Evolutionary conservation across 2,797 vertebrate species (phyloP).

Genomic region (Loriculus beryllinus): DNA sequence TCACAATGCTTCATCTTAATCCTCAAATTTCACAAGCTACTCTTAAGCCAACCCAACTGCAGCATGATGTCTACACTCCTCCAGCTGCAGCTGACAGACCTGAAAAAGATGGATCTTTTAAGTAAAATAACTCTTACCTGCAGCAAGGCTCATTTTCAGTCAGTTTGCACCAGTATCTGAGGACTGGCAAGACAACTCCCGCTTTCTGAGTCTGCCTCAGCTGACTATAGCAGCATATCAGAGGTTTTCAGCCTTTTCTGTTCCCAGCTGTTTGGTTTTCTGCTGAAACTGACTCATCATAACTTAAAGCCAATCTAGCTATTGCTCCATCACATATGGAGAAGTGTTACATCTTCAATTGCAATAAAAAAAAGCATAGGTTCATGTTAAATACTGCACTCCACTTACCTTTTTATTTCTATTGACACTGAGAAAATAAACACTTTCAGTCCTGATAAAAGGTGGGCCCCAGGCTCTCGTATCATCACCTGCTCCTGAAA

Average conservation of each 20-base stretch:
- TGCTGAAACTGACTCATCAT: not conserved
- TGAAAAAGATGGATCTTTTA: not conserved
- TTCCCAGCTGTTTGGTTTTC: not conserved
- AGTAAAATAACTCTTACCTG: not conserved
- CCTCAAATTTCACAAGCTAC: not conserved
- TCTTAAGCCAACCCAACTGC: not conserved
- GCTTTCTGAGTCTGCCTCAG: not conserved
- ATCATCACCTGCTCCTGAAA: slow-evolving; percentile 88
- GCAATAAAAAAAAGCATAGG: not conserved
- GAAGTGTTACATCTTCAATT: not conserved
- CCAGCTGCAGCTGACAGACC: not conserved
- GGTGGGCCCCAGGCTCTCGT: slow-evolving; percentile 93
- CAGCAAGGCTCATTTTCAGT: not conserved
- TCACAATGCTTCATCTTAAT: not conserved
- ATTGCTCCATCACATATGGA: not conserved
- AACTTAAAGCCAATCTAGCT: not conserved
- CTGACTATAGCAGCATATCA: not conserved
- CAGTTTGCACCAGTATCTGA: not conserved
- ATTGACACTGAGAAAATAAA: slow-evolving; percentile 95
- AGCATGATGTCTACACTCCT: not conserved
- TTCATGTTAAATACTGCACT: not conserved
- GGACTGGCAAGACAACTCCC: not conserved
- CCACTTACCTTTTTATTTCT: slow-evolving; percentile 90
- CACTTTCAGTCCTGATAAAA: slow-evolving; percentile 85
- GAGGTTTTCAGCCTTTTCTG: not conserved